Conservation (phyloP, 2,888 invertebrate genomes). For the Drosophila atripex region DNA sequence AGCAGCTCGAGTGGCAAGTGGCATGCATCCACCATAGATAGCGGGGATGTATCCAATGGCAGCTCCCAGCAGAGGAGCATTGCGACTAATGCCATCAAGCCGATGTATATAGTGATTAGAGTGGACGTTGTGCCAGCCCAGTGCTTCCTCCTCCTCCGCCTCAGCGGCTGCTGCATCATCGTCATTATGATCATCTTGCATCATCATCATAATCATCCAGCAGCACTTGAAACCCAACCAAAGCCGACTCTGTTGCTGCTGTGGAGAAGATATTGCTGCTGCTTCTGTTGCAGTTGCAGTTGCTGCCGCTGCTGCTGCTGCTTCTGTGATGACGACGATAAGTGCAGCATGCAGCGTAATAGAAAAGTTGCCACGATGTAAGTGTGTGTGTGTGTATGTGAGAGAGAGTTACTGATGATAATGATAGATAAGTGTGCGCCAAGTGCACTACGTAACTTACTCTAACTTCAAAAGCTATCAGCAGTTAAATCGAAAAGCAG, state of each 20-base stretch:
- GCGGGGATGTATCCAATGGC: conserved; percentile 25
- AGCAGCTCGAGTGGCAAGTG: conserved; percentile 71
- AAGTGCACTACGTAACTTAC: conserved; percentile 72
- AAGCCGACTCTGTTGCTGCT: conserved; percentile 14
- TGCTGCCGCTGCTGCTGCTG: conserved; percentile 8
- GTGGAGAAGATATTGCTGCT: conserved; percentile 21
- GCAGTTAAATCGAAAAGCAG: conserved; percentile 77
- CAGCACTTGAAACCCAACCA: conserved; percentile 20
- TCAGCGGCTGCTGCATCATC: not conserved
- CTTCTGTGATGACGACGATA: conserved; percentile 69
- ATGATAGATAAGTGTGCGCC: conserved; percentile 78
- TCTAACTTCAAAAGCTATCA: conserved; percentile 76
- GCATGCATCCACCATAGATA: conserved; percentile 38
- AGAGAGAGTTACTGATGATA: conserved; percentile 67
- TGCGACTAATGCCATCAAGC: conserved; percentile 76
- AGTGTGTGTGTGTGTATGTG: conserved; percentile 19
- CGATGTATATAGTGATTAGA: conserved; percentile 79
- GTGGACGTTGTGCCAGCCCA: conserved; percentile 64
- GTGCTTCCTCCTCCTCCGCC: conserved; percentile 17
- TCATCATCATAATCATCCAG: conserved; percentile 22
- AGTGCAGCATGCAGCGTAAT: conserved; percentile 74
- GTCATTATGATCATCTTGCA: conserved; percentile 6
- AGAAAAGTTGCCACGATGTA: conserved; percentile 67
- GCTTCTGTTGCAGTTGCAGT: conserved; percentile 30
- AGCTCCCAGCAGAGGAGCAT: conserved; percentile 36